Evolutionary conservation across 1,140 invertebrate genomes (phyloP).

Genomic region (Parapsyche elsis): DNA sequence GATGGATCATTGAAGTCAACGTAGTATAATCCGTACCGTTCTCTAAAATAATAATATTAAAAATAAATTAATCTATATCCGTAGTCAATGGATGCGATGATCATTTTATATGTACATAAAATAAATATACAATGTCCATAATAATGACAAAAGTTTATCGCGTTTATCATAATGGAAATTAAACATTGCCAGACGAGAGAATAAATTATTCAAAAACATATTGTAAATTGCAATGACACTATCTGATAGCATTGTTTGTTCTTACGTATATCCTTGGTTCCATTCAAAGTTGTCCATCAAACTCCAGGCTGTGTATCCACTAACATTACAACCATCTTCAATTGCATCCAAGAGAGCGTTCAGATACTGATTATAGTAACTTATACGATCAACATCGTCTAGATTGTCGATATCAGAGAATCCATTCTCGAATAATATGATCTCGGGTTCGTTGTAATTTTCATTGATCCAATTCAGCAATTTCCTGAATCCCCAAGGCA

Average conservation of each 20-base stretch:
- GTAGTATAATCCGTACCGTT: conserved; percentile 75
- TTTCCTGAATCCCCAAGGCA: conserved; percentile 72
- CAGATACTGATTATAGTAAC: conserved; percentile 69
- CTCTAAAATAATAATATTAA: conserved; percentile 59
- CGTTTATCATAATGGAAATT: not conserved
- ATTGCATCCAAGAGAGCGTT: conserved; percentile 75
- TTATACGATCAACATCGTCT: conserved; percentile 60
- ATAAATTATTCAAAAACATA: not conserved
- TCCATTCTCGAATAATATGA: conserved; percentile 78
- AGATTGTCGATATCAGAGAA: conserved; percentile 67
- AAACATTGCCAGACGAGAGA: too few species aligned
- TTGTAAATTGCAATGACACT: too few species aligned
- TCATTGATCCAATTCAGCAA: conserved; percentile 73
- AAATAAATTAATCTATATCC: not conserved
- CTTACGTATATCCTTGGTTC: conserved; percentile 69
- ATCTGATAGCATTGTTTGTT: too few species aligned
- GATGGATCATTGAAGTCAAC: conserved; percentile 74
- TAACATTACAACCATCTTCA: conserved; percentile 74
- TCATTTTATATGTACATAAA: not conserved
- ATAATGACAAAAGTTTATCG: too few species aligned
- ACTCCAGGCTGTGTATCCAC: conserved; percentile 76
- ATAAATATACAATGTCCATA: too few species aligned
- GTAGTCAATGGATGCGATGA: not conserved
- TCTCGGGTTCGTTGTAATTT: conserved; percentile 70
- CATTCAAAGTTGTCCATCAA: conserved; percentile 82